phyloP scores from a whole-genome alignment of 1,140 invertebrate species.

The Pogonognathellus flavescens region DNA sequence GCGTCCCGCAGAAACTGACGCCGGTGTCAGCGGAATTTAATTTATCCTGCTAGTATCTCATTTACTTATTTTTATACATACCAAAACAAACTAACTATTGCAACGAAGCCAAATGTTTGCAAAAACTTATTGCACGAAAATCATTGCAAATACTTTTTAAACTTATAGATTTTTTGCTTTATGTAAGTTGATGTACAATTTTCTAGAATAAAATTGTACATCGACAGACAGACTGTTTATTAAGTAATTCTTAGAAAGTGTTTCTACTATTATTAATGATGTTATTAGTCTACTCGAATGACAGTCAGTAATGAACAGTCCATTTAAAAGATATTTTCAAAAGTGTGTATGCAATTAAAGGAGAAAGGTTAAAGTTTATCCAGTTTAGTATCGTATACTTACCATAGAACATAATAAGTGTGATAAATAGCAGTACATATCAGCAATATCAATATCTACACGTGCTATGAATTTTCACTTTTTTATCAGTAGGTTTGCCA shows the following conservation, averaged over 20 bases:
- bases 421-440: not conserved
- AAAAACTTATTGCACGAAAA: not conserved
- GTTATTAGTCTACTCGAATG: no score
- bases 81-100: not conserved
- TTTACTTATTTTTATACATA: not conserved
- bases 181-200: no score
- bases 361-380: not conserved
- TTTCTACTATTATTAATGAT: no score
- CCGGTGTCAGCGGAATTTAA: constrained; percentile 26
- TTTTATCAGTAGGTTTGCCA: not conserved
- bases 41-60: constrained; percentile 3
- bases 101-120: not conserved
- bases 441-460: not conserved
- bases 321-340: not conserved
- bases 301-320: no score
- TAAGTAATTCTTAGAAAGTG: no score
- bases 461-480: constrained; percentile 16
- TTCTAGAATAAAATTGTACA: no score
- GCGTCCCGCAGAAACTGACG: not conserved
- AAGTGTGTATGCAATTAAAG: not conserved
- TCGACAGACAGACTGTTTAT: no score
- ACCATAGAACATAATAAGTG: not conserved
- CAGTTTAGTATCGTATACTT: not conserved
- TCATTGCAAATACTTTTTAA: not conserved
- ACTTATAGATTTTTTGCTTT: no score